Conservation (phyloP, 2,888 invertebrate species). For the Ptilodon capucinus region DNA sequence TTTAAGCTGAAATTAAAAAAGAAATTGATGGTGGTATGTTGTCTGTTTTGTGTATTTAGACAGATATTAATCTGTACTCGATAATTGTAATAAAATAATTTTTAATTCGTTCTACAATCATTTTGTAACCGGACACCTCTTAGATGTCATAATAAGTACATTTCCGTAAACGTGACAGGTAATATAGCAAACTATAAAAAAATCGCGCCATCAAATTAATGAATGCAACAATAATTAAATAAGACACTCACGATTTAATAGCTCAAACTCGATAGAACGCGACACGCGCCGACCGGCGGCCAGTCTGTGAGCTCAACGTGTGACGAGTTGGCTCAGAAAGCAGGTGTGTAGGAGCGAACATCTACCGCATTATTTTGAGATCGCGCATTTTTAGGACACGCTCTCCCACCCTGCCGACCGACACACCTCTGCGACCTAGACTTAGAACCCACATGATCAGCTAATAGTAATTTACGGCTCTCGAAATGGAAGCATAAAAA, state of each 20-base stretch:
- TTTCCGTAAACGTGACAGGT: background rate
- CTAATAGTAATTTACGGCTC: slow-evolving; percentile 32
- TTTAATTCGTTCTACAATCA: background rate
- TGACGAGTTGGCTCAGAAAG: slow-evolving; percentile 58
- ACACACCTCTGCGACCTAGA: slow-evolving; percentile 28
- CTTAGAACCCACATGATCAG: slow-evolving; percentile 11
- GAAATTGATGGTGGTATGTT: background rate
- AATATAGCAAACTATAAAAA: slow-evolving; percentile 1
- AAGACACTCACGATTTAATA: slow-evolving; percentile 56
- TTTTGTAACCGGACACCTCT: background rate
- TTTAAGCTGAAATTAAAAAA: background rate
- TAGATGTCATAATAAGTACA: background rate
- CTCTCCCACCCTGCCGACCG: slow-evolving; percentile 34
- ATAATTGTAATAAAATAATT: background rate
- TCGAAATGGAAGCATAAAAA: slow-evolving; percentile 36
- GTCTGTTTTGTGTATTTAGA: too few relatives aligned
- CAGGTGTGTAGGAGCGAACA: slow-evolving; percentile 65
- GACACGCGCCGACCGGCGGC: slow-evolving; percentile 47
- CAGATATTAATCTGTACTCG: background rate
- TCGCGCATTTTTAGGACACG: slow-evolving; percentile 56
- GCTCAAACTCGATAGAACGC: slow-evolving; percentile 38
- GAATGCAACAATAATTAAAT: slow-evolving; percentile 14
- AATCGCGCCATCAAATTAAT: slow-evolving; percentile 11
- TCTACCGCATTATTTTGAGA: slow-evolving; percentile 70
- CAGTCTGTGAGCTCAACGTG: slow-evolving; percentile 50